Conservation (phyloP, 2,113 vertebrate genomes). For the Halcyon malimbica region DNA sequence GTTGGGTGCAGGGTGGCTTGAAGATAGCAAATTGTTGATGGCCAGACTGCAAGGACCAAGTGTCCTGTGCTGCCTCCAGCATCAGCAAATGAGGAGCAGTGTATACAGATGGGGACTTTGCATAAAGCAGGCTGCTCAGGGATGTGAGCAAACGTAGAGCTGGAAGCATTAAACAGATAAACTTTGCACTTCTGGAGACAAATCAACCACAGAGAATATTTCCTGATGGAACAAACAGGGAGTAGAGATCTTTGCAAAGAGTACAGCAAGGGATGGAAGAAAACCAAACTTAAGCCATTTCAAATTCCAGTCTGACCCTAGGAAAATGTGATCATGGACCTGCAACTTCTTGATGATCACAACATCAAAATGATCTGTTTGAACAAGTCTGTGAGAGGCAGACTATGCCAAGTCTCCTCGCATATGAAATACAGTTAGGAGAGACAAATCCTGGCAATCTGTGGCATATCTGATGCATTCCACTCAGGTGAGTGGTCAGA, state of each 20-base stretch:
- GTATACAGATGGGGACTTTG: not conserved
- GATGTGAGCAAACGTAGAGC: not conserved
- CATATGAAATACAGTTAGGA: not conserved
- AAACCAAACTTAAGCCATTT: not conserved
- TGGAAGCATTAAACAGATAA: not conserved
- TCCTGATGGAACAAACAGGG: not conserved
- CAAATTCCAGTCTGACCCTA: not conserved
- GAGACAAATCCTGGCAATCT: not conserved
- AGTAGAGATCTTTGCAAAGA: not conserved
- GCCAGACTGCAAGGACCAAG: not conserved
- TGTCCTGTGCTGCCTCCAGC: not conserved
- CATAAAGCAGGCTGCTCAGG: not conserved
- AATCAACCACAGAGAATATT: not conserved
- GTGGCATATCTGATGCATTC: fast-evolving
- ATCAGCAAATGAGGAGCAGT: not conserved
- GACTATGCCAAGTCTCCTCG: not conserved
- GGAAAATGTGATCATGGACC: not conserved
- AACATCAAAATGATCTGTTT: not conserved
- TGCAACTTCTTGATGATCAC: not conserved
- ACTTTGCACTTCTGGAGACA: not conserved
- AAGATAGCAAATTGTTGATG: not conserved
- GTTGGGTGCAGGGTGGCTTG: not conserved
- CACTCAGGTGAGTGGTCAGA: fast-evolving
- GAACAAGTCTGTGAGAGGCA: not conserved
- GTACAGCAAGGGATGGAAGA: not conserved